Evolutionary conservation across 1,140 invertebrate species (phyloP).

Genomic region (Rhopalosiphum maidis): DNA sequence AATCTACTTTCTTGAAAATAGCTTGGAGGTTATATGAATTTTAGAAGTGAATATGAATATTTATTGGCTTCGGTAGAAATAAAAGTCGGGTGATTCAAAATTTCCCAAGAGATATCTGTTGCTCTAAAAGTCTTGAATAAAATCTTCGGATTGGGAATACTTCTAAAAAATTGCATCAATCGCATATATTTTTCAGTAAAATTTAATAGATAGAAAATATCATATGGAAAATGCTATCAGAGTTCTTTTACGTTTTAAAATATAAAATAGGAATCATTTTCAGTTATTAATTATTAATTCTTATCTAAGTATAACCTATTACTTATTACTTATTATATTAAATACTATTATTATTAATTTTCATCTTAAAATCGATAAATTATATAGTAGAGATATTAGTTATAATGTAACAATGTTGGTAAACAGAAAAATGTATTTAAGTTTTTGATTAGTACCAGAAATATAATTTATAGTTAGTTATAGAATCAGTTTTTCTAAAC

Average conservation of each 20-base stretch:
- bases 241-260: background rate
- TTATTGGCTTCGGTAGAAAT: background rate
- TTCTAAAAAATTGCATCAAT: background rate
- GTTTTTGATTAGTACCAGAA: background rate
- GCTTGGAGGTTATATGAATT: too few species aligned
- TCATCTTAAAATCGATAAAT: too few species aligned
- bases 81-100: background rate
- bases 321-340: too few species aligned
- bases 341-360: too few species aligned
- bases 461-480: background rate
- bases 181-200: background rate
- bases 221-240: background rate
- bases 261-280: background rate
- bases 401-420: background rate
- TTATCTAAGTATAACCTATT: too few species aligned
- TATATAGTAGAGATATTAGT: too few species aligned
- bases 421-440: background rate
- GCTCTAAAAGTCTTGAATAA: background rate
- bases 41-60: background rate
- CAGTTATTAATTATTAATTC: background rate
- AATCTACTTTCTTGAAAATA: too few species aligned
- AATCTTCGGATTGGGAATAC: background rate
- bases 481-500: too few species aligned
- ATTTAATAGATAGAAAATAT: background rate
- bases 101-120: background rate